Base-by-base conservation (phyloP, 2,113 vertebrate species). In the Proteles cristata region DNA sequence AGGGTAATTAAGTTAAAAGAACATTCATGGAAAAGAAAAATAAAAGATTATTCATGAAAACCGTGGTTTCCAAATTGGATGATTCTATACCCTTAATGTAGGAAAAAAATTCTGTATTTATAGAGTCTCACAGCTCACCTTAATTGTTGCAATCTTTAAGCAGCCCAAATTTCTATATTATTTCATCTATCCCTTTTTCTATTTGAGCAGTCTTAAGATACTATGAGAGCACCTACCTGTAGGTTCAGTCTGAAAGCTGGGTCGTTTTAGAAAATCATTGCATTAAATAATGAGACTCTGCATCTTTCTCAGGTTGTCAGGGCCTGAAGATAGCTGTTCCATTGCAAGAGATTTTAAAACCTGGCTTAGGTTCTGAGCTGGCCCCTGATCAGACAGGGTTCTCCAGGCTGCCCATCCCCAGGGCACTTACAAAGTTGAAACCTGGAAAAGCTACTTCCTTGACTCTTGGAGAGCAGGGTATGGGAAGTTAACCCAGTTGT, bases 271-370 rank as follows among this genome's bases (percentile, higher is more conserved):
- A 92, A 92, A 63, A 82, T 66, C 14, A 21, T 31, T 73, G 35
- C 79, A 14, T 35, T 94, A 61, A 80, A 85, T 65, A 82, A 82
- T 61, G 58, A 76, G 26, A 23, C 12, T 35, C 61, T 16, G 16
- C 12, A 77, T 69, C 25, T 48, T 82, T 76, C 39, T 82, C 45
- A 48, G 17, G 35, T 81, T 58, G 23, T 91, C 74, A 87, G 66
- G 83, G 31, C n/a, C 55, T 39, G 53, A 25, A 88, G 45, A 66
- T 83, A 55, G 39, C 69, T 91, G 25, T 71, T 88, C 31, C 16
- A 45, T 48, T 90, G 23, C 31, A 93, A 87, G 90, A 94, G 31
- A 7, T 93, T 92, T 93, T 87, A 82, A 87, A 94, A 68, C 33
- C 63, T 35, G 43, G n/a, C 43, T 84, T 61, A 48, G 25, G 33